Percentiles rank a stretch among this genome's conserved stretches.
Evolutionary conservation across 2,113 vertebrate species (phyloP).

Genomic region (Tachysurus fulvidraco): DNA sequence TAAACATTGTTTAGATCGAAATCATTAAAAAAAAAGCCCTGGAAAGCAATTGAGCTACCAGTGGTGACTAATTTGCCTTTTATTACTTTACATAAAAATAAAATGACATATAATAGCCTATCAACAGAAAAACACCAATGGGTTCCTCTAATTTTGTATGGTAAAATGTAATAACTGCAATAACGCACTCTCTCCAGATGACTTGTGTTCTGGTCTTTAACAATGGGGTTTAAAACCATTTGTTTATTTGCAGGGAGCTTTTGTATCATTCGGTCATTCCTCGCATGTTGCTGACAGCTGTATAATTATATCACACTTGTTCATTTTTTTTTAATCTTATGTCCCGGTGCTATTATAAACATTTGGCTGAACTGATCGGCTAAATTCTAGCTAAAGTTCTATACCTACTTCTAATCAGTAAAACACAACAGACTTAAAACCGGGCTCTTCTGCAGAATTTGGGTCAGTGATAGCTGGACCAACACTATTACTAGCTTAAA

Average conservation of each 20-base stretch:
- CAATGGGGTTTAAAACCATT: not conserved
- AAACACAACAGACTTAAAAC: not conserved
- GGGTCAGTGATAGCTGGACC: not conserved
- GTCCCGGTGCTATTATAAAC: not conserved
- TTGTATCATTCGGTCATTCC: not conserved
- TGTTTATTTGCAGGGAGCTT: conserved; percentile 29
- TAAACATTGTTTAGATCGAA: not conserved
- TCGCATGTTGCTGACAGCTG: not conserved
- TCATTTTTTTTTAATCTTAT: not conserved
- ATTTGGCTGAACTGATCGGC: not conserved
- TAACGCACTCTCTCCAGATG: conserved; percentile 18
- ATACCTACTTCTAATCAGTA: not conserved
- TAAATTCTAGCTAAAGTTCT: not conserved
- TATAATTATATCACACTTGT: not conserved
- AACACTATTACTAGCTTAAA: not conserved
- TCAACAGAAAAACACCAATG: conserved; percentile 23
- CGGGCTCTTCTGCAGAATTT: not conserved
- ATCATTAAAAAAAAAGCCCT: not conserved
- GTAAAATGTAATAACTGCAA: conserved; percentile 42
- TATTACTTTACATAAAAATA: conserved; percentile 43
- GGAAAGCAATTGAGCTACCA: conserved; percentile 32
- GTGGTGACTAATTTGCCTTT: conserved; percentile 20
- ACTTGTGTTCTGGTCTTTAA: not conserved
- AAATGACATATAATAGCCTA: conserved; percentile 43
- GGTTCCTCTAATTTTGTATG: conserved; percentile 28